Evolutionary conservation across 1,140 invertebrate genomes (phyloP).

Genomic region (Aphelenchoides fujianensis): DNA sequence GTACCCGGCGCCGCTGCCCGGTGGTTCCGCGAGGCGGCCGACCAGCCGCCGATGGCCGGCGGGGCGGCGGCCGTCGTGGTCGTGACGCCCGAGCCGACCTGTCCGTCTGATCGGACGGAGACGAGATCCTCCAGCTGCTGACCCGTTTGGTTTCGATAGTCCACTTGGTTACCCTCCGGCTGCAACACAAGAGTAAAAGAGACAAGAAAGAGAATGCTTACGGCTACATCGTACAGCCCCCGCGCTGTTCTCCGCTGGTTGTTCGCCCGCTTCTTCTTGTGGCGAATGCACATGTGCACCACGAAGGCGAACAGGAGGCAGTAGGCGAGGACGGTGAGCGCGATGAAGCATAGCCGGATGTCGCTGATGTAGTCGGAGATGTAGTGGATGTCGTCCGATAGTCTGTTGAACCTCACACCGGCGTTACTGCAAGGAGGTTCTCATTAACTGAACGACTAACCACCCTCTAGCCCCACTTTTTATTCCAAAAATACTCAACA

Average conservation of each 20-base stretch:
- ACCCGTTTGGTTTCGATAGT: slow-evolving; percentile 19
- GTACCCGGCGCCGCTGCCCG: background rate
- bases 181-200: background rate
- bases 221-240: background rate
- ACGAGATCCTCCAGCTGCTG: slow-evolving; percentile 31
- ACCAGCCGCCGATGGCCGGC: background rate
- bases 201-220: too few species aligned
- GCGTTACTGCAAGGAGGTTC: slow-evolving; percentile 11
- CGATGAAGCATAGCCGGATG: slow-evolving; percentile 21
- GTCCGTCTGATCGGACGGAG: slow-evolving; percentile 44
- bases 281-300: background rate
- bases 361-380: slow-evolving; percentile 6
- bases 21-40: background rate
- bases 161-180: background rate
- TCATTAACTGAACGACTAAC: too few species aligned
- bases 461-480: background rate
- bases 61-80: background rate
- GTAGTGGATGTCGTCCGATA: background rate
- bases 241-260: background rate
- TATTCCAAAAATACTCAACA: background rate
- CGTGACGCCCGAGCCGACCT: slow-evolving; percentile 12
- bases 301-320: background rate
- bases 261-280: background rate
- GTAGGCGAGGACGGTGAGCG: slow-evolving; percentile 12
- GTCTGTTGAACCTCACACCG: slow-evolving; percentile 14